These are phyloP conservation scores for Parazoanthus swiftii DNA, from an alignment of 92 coral and sea anemone species.

Conservation along the genomic window DNA sequence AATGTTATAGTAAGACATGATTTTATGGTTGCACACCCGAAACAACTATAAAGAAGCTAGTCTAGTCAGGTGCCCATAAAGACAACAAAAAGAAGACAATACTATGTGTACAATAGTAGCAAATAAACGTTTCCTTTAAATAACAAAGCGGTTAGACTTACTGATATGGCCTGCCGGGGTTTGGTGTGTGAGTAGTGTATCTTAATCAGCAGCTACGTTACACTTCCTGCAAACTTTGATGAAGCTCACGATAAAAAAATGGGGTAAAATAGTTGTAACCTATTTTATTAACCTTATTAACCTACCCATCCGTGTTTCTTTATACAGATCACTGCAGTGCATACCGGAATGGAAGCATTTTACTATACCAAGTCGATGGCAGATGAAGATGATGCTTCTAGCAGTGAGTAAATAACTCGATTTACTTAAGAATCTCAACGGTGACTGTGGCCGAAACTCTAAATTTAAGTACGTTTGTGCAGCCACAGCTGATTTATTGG, in stretches of 20 bases:
- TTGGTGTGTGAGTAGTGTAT: background rate
- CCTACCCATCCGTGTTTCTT: background rate
- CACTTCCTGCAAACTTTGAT: background rate
- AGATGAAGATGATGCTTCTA: background rate
- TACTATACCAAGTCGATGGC: conserved; percentile 1
- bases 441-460: background rate
- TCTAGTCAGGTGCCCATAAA: too few species aligned
- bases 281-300: background rate
- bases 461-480: too few species aligned
- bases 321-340: conserved; percentile 15
- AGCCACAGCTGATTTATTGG: too few species aligned
- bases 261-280: background rate
- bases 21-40: too few species aligned
- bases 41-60: too few species aligned
- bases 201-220: background rate
- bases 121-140: too few species aligned
- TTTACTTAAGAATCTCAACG: background rate
- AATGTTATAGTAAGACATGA: too few species aligned
- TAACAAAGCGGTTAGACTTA: too few species aligned
- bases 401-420: background rate
- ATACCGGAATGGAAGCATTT: conserved; percentile 11
- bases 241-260: too few species aligned
- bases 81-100: too few species aligned
- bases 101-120: too few species aligned
- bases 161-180: too few species aligned